A percentile compares a stretch with the other conserved stretches of the same genome.
Evolutionary conservation across 2,888 invertebrate genomes (phyloP).

Genomic region (Stenchaetothrips biformis): DNA sequence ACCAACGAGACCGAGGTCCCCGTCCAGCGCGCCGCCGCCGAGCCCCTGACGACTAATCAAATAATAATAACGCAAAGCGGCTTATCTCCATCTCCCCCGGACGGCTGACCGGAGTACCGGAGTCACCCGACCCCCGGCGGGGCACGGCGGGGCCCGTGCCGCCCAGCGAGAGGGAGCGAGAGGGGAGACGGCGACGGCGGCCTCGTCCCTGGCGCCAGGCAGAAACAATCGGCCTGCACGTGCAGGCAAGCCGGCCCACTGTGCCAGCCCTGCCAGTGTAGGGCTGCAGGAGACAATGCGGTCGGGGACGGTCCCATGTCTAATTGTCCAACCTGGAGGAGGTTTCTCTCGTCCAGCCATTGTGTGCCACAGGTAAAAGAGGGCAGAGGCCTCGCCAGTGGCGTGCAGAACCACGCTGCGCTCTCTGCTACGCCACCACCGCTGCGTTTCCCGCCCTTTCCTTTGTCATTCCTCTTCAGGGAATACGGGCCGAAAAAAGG

Average conservation of each 20-base stretch:
- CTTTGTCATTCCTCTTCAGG: slow-evolving; percentile 18
- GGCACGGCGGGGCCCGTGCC: neutral
- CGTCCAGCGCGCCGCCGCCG: no score
- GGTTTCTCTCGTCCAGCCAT: slow-evolving; percentile 9
- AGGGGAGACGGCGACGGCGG: neutral
- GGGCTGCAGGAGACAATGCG: slow-evolving; percentile 14
- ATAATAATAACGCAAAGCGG: slow-evolving; percentile 18
- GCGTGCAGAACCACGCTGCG: neutral
- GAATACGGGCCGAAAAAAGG: neutral
- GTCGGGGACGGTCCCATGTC: neutral
- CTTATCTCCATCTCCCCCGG: neutral
- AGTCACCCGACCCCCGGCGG: slow-evolving; percentile 5
- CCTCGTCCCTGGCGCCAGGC: neutral
- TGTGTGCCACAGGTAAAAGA: slow-evolving; percentile 1
- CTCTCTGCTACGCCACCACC: neutral
- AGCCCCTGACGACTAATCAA: slow-evolving; percentile 2
- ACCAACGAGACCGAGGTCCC: neutral
- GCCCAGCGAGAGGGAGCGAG: no score
- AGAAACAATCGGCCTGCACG: slow-evolving; percentile 12
- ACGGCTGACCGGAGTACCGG: neutral
- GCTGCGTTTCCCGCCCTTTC: neutral
- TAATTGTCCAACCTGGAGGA: slow-evolving; percentile 1
- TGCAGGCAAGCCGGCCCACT: slow-evolving; percentile 3
- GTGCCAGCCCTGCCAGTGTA: neutral
- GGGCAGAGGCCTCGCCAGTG: neutral